phyloP scores from a whole-genome alignment of 2,113 vertebrate species.

The Tyto alba region DNA sequence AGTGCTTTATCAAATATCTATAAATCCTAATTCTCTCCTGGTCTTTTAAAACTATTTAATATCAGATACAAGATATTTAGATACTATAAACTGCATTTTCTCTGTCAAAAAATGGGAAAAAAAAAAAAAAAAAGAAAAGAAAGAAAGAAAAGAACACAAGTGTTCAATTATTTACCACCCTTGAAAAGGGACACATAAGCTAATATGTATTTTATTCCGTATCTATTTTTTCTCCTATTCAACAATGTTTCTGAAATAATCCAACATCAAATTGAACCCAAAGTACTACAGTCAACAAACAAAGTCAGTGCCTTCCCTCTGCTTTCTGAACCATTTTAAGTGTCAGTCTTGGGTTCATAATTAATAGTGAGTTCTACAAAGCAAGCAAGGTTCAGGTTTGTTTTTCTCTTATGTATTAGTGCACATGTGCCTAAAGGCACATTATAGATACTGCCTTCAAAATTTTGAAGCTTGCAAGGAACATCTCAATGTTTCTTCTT shows the following conservation, averaged over 20 bases:
- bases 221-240: neutral
- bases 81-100: neutral
- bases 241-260: neutral
- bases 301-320: neutral
- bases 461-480: neutral
- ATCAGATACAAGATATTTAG: neutral
- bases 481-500: neutral
- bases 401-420: neutral
- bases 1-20: neutral
- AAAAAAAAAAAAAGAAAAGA: too few relatives aligned
- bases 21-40: neutral
- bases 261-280: neutral
- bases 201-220: neutral
- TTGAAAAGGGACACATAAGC: neutral
- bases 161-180: neutral
- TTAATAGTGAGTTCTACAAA: neutral
- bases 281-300: neutral
- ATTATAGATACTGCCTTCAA: neutral
- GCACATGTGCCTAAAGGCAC: neutral
- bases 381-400: neutral
- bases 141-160: neutral
- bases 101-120: neutral
- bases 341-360: neutral
- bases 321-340: neutral
- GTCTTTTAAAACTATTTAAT: neutral